Percentiles rank a stretch among this genome's conserved stretches.
These are phyloP conservation scores for Porphyrio hochstetteri DNA, from an alignment of 2,113 vertebrate species.

Conservation along the genomic window DNA sequence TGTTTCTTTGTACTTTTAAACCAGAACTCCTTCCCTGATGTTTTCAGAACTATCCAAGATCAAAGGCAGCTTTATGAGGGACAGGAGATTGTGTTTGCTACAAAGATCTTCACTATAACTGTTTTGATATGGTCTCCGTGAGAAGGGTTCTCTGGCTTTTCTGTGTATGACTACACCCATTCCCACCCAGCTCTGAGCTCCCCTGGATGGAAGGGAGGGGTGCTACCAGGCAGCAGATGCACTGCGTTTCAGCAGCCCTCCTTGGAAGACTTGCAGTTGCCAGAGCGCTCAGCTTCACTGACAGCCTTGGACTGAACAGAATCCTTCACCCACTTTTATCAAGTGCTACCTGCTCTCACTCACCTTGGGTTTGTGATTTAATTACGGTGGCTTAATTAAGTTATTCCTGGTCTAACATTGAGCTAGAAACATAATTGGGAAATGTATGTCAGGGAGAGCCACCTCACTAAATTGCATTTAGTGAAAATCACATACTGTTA, in stretches of 20 bases:
- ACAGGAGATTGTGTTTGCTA: neutral
- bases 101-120: neutral
- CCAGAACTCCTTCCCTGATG: neutral
- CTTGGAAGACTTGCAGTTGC: neutral
- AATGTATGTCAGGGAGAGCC: neutral
- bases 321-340: neutral
- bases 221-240: neutral
- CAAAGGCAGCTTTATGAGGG: neutral
- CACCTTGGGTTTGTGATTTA: neutral
- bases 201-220: rapidly evolving
- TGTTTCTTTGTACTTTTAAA: neutral
- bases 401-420: neutral
- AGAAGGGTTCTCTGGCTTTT: neutral
- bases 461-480: neutral
- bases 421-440: neutral
- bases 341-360: neutral
- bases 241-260: neutral
- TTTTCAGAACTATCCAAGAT: neutral
- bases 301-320: neutral
- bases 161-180: neutral
- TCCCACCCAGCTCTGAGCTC: neutral
- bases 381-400: neutral
- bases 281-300: neutral
- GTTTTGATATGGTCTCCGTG: neutral
- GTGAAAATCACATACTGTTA: neutral